A percentile compares a stretch with the other conserved stretches of the same genome.
Evolutionary conservation across 2,797 vertebrate genomes (phyloP).

Genomic region (Phoxinus dragarum): DNA sequence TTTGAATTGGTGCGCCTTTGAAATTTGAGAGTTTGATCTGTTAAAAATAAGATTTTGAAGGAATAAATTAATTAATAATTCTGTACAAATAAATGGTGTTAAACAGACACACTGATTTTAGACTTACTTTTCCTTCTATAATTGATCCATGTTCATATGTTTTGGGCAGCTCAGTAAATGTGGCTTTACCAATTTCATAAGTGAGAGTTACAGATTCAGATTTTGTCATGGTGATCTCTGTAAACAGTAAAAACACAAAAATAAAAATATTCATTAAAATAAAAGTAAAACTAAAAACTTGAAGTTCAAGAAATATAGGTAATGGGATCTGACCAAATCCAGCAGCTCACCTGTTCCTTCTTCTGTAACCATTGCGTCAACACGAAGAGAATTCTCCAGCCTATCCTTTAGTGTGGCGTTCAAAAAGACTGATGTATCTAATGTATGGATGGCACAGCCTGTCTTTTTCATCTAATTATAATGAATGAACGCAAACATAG

Average conservation of each 20-base stretch:
- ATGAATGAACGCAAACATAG: not conserved
- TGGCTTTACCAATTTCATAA: conserved; percentile 38
- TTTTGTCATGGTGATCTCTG: conserved; percentile 40
- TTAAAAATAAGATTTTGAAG: not conserved
- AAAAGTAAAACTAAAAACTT: not conserved
- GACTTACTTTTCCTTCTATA: conserved; percentile 56
- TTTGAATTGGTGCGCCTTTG: conserved; percentile 63
- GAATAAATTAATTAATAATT: not conserved
- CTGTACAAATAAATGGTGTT: not conserved
- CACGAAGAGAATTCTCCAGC: not conserved
- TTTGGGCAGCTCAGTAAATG: conserved; percentile 43
- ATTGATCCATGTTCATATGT: conserved; percentile 32
- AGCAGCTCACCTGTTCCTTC: conserved; percentile 57
- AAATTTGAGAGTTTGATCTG: conserved; percentile 66
- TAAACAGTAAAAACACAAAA: not conserved
- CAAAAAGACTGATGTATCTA: conserved; percentile 20
- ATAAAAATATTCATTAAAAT: not conserved
- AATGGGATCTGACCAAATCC: not conserved
- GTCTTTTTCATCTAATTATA: not conserved
- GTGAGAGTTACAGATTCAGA: conserved; percentile 1
- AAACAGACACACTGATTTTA: not conserved
- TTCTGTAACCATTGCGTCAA: conserved; percentile 43
- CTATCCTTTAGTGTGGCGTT: not conserved
- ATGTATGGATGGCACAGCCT: conserved; percentile 39
- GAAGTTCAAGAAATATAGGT: not conserved